These are phyloP conservation scores for Odontocolon sp. DNA, from an alignment of 2,888 invertebrate genomes.

Conservation along the genomic window DNA sequence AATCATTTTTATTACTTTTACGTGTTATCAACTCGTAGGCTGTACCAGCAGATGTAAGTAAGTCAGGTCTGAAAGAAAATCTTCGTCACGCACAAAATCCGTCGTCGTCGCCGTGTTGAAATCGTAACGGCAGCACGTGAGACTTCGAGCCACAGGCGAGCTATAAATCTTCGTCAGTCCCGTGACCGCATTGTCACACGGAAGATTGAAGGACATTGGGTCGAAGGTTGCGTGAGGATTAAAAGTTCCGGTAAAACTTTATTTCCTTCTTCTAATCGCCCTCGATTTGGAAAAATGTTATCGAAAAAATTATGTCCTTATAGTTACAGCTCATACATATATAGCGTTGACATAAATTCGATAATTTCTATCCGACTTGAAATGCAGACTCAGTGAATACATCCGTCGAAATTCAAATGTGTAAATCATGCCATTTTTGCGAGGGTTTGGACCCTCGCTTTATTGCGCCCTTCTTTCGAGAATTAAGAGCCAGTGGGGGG, in stretches of 20 bases:
- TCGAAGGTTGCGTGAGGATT: conserved; percentile 31
- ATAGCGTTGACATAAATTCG: not conserved
- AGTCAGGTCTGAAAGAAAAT: conserved; percentile 10
- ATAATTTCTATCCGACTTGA: not conserved
- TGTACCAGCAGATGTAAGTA: too few species aligned
- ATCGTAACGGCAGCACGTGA: not conserved
- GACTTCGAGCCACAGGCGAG: conserved; percentile 4
- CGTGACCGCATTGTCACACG: conserved; percentile 1
- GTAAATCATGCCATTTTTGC: too few species aligned
- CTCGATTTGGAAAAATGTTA: not conserved
- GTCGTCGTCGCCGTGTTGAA: conserved; percentile 10
- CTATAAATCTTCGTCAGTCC: conserved; percentile 38
- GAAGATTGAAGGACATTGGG: conserved; percentile 18
- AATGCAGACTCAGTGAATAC: too few species aligned
- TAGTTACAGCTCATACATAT: not conserved
- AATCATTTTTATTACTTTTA: too few species aligned
- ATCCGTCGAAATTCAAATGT: too few species aligned
- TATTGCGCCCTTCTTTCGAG: too few species aligned
- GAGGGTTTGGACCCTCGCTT: too few species aligned
- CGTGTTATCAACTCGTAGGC: too few species aligned
- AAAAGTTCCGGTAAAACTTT: not conserved
- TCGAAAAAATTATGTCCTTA: not conserved
- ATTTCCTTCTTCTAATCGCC: not conserved
- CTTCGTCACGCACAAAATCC: conserved; percentile 37
- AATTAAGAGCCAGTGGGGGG: too few species aligned